Conservation (phyloP, 2,113 vertebrate genomes). For the Syngnathoides biaculeatus region DNA sequence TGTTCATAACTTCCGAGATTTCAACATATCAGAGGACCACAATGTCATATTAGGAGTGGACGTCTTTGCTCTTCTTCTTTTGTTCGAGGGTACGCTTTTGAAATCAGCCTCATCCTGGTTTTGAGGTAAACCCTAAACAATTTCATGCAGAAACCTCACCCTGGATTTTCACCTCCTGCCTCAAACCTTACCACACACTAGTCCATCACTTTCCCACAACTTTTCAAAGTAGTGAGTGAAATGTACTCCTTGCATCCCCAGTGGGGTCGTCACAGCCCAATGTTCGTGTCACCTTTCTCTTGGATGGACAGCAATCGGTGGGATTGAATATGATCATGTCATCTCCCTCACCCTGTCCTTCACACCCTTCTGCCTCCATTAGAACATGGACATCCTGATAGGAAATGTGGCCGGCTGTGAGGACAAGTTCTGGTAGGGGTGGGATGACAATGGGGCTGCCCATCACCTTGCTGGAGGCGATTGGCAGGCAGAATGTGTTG, state of each 20-base stretch:
- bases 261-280: conserved; percentile 5
- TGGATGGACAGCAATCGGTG: conserved; percentile 19
- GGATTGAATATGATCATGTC: conserved; percentile 53
- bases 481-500: conserved; percentile 18
- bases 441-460: conserved; percentile 7
- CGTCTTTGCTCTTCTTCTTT: not conserved
- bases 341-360: conserved; percentile 71
- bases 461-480: conserved; percentile 78
- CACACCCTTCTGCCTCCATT: conserved; percentile 81
- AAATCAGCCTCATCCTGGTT: not conserved
- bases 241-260: not conserved
- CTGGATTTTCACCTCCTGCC: not conserved
- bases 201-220: not conserved
- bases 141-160: conserved; percentile 1
- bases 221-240: not conserved
- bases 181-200: not conserved
- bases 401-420: conserved; percentile 28
- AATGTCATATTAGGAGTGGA: too few relatives aligned
- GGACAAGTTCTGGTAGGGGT: conserved; percentile 26
- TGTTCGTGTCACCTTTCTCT: conserved; percentile 6
- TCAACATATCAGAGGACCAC: too few relatives aligned
- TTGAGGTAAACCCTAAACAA: not conserved
- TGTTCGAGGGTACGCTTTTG: not conserved
- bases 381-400: conserved; percentile 57
- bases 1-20: too few relatives aligned